A percentile compares a stretch with the other conserved stretches of the same genome.
Conservation (phyloP, 1,140 invertebrate genomes). For the Microvelia longipes region DNA sequence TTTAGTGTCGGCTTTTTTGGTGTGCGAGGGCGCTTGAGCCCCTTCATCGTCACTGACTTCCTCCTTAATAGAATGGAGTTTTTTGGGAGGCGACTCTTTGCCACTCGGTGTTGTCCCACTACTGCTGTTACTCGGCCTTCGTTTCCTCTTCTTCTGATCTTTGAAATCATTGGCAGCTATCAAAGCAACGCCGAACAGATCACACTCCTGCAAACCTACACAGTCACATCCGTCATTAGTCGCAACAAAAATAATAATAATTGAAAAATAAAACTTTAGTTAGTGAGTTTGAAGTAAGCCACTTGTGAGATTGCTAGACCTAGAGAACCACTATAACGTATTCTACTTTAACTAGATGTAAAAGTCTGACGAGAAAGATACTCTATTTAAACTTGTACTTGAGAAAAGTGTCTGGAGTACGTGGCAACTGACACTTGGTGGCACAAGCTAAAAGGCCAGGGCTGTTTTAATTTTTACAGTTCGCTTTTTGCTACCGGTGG, state of each 20-base stretch:
- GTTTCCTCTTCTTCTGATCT: conserved; percentile 57
- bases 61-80: conserved; percentile 16
- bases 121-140: conserved; percentile 39
- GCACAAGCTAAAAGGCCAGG: no score
- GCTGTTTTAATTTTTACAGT: no score
- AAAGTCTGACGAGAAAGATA: no score
- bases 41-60: conserved; percentile 27
- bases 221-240: conserved; percentile 4
- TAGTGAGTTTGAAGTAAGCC: background rate
- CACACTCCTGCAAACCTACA: conserved; percentile 57
- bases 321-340: no score
- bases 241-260: conserved; percentile 1
- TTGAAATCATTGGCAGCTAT: conserved; percentile 49
- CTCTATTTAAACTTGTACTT: no score
- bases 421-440: no score
- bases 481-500: no score
- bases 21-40: conserved; percentile 30
- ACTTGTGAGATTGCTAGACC: no score
- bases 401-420: no score
- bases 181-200: conserved; percentile 83
- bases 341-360: no score
- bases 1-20: conserved; percentile 27
- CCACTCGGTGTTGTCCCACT: conserved; percentile 12
- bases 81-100: conserved; percentile 19
- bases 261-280: background rate